Conservation (phyloP, 2,888 invertebrate species). For the Macrophya alboannulata region DNA sequence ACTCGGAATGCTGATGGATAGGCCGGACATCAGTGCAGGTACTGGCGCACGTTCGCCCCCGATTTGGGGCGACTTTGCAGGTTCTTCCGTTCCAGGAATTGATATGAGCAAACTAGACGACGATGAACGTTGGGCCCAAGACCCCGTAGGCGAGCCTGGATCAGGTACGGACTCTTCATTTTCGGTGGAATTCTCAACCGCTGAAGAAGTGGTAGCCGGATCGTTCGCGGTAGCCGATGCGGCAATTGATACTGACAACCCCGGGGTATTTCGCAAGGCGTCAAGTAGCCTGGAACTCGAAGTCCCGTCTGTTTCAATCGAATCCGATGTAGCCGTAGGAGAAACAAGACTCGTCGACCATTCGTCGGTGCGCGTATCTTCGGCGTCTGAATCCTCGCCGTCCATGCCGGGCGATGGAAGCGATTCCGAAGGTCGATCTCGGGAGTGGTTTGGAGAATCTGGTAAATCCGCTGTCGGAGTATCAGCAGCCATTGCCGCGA, state of each 20-base stretch:
- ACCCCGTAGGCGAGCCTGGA: not conserved
- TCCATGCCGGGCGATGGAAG: not conserved
- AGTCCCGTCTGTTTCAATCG: not conserved
- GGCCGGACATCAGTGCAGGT: conserved; percentile 60
- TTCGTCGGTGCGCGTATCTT: not conserved
- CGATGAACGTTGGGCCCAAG: conserved; percentile 1
- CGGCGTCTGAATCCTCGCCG: not conserved
- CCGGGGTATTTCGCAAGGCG: conserved; percentile 74
- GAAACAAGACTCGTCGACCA: conserved; percentile 30
- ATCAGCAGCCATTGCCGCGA: conserved; percentile 72
- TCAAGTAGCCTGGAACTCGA: conserved; percentile 73
- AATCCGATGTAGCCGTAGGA: not conserved
- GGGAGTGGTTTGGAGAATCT: conserved; percentile 61
- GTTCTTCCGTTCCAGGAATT: conserved; percentile 9
- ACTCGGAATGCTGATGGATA: conserved; percentile 70
- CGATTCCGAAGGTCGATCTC: not conserved
- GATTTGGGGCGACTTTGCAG: conserved; percentile 16
- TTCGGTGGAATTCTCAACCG: not conserved
- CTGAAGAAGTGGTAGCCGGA: not conserved
- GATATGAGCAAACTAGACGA: conserved; percentile 24
- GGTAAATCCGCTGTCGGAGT: conserved; percentile 72
- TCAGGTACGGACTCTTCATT: not conserved
- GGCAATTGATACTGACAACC: conserved; percentile 74
- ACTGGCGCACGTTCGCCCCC: conserved; percentile 14
- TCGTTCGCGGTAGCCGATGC: conserved; percentile 57